Evolutionary conservation across 2,797 vertebrate genomes (phyloP).

Genomic region (Galagoides demidoff): DNA sequence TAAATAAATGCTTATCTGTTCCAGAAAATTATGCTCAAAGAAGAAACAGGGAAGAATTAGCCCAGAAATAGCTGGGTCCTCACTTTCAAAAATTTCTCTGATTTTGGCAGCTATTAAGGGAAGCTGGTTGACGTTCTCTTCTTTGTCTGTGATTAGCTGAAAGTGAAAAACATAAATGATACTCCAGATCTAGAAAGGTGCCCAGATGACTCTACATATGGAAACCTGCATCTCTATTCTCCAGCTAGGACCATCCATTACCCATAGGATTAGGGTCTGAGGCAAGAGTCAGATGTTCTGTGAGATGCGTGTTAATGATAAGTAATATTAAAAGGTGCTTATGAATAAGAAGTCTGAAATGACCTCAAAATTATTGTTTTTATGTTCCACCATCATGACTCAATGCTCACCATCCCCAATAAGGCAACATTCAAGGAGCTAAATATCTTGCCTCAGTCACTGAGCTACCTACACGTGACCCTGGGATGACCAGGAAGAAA

Average conservation of each 20-base stretch:
- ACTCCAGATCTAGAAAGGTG: background rate
- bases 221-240: background rate
- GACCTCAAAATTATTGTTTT: background rate
- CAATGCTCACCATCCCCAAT: background rate
- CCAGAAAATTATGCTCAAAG: background rate
- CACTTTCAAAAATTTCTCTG: slow-evolving; percentile 63
- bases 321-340: background rate
- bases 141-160: background rate
- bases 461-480: background rate
- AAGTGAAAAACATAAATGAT: slow-evolving; percentile 34
- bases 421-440: background rate
- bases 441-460: background rate
- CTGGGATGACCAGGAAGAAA: background rate
- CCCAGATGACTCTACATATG: background rate
- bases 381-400: background rate
- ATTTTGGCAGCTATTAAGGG: slow-evolving; percentile 44
- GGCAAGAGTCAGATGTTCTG: background rate
- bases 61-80: slow-evolving; percentile 7
- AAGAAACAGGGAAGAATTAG: background rate
- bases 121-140: background rate
- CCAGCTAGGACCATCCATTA: background rate
- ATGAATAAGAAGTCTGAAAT: background rate
- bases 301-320: background rate
- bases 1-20: background rate
- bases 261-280: background rate